Conservation (phyloP, 2,888 invertebrate genomes). For the Trypoxylon attenuatum region DNA sequence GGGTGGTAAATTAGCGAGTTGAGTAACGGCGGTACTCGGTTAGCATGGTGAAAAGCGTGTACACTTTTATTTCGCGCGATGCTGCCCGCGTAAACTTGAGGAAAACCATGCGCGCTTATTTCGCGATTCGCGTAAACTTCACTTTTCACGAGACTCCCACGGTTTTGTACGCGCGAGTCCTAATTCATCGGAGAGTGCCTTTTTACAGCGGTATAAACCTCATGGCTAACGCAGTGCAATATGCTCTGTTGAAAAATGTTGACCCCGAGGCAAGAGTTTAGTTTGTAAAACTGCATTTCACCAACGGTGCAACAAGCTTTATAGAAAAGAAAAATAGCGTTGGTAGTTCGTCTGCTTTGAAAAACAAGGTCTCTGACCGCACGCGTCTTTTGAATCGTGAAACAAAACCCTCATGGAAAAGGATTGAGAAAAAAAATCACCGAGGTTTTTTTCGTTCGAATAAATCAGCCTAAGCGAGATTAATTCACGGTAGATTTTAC, state of each 20-base stretch:
- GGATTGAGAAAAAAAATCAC: not conserved
- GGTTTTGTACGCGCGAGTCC: not conserved
- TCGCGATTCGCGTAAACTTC: not conserved
- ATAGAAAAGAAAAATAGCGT: too few relatives aligned
- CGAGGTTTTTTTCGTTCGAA: not conserved
- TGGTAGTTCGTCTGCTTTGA: too few relatives aligned
- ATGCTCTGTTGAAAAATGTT: too few relatives aligned
- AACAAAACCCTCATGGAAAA: not conserved
- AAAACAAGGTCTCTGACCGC: too few relatives aligned
- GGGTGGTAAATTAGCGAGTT: too few relatives aligned
- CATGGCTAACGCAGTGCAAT: not conserved
- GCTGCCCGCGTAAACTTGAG: not conserved
- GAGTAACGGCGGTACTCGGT: too few relatives aligned
- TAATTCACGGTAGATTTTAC: not conserved
- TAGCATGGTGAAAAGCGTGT: too few relatives aligned
- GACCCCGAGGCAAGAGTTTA: too few relatives aligned
- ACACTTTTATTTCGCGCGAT: too few relatives aligned
- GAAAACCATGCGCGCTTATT: not conserved
- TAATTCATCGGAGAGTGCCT: not conserved
- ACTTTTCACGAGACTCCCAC: not conserved
- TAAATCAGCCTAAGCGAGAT: not conserved
- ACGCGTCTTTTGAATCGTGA: too few relatives aligned
- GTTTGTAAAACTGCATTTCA: too few relatives aligned
- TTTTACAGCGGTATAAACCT: not conserved
- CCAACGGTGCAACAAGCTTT: too few relatives aligned